These are phyloP conservation scores for Tonatia bakeri DNA, from an alignment of 2,113 vertebrate species.

Conservation along the genomic window DNA sequence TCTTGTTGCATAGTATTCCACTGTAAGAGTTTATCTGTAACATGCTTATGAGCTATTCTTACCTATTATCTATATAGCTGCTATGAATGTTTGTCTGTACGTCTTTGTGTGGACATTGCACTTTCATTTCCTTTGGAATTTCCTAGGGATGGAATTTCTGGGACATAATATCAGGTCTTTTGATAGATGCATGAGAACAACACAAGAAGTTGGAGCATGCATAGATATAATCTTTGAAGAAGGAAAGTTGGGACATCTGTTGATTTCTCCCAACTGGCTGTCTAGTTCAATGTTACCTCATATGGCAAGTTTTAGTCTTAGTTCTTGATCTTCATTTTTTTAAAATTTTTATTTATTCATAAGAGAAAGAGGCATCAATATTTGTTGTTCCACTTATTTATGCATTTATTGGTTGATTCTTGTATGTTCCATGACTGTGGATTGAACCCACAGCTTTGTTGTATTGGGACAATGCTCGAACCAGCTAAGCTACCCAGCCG, in stretches of 20 bases:
- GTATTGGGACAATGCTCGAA: too few species aligned
- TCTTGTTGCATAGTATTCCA: background rate
- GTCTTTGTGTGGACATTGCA: background rate
- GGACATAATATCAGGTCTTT: background rate
- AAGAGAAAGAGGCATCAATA: too few species aligned
- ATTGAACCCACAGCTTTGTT: too few species aligned
- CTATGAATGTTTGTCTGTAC: background rate
- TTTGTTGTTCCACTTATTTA: too few species aligned
- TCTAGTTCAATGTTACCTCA: background rate
- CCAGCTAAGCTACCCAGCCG: too few species aligned
- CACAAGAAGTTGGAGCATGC: background rate
- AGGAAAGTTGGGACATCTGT: background rate
- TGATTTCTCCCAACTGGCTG: background rate
- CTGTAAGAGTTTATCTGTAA: background rate
- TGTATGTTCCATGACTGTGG: too few species aligned
- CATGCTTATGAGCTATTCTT: background rate
- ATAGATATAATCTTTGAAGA: background rate
- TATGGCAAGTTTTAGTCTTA: background rate
- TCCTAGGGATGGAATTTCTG: background rate
- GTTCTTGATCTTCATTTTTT: background rate
- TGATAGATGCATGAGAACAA: background rate
- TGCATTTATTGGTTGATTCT: too few species aligned
- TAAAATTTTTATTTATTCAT: too few species aligned
- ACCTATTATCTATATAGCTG: background rate
- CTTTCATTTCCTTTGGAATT: background rate